phyloP scores from a whole-genome alignment of 2,888 invertebrate species.

The Troides aeacus region DNA sequence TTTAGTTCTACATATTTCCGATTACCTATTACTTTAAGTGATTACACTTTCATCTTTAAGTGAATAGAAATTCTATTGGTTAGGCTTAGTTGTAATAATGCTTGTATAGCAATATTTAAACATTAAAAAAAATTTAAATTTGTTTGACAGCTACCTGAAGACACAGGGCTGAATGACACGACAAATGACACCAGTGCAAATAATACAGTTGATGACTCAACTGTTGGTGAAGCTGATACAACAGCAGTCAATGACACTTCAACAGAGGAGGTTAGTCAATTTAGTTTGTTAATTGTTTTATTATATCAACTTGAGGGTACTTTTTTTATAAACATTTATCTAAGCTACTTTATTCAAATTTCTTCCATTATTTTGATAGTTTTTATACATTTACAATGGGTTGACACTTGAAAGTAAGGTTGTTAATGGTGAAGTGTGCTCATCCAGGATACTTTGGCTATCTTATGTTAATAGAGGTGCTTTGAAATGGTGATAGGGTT shows the following conservation, averaged over 20 bases:
- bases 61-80: too few relatives aligned
- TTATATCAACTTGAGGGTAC: too few relatives aligned
- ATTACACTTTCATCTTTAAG: too few relatives aligned
- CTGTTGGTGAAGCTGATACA: constrained; percentile 45
- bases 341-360: neutral
- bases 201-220: constrained; percentile 54
- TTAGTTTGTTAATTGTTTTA: neutral
- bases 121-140: neutral
- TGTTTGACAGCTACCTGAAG: constrained; percentile 35
- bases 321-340: too few relatives aligned
- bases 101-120: too few relatives aligned
- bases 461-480: too few relatives aligned
- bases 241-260: constrained; percentile 56
- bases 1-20: neutral
- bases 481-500: too few relatives aligned
- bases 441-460: too few relatives aligned
- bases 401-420: too few relatives aligned
- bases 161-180: constrained; percentile 48
- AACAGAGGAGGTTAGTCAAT: constrained; percentile 54
- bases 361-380: neutral
- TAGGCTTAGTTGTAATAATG: too few relatives aligned
- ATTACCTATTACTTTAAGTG: too few relatives aligned
- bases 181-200: constrained; percentile 50
- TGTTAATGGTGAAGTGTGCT: too few relatives aligned
- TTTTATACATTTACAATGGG: neutral